These are phyloP conservation scores for Eriocheir sinensis DNA, from an alignment of 1,140 invertebrate species.

Conservation along the genomic window DNA sequence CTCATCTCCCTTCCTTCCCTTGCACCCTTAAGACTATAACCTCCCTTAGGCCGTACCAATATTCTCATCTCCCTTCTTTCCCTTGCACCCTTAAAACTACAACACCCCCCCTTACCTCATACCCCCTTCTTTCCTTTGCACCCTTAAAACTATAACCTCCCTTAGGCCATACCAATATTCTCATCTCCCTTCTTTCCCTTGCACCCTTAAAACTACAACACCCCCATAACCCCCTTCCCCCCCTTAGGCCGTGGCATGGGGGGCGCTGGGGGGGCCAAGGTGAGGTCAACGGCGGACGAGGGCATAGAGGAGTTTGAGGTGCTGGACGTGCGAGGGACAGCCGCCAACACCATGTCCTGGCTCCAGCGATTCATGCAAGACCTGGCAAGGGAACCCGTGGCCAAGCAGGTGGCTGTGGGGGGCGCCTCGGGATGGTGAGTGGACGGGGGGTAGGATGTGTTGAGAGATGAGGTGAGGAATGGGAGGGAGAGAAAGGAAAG, in stretches of 20 bases:
- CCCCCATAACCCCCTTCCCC: background rate
- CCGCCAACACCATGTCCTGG: constrained; percentile 86
- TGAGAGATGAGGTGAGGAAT: no score
- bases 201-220: no score
- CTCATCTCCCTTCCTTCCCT: no score
- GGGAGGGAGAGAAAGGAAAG: no score
- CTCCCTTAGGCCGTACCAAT: no score
- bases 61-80: background rate
- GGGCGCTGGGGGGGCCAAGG: constrained; percentile 41
- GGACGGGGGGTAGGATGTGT: no score
- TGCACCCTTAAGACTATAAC: no score
- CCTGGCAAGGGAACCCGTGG: constrained; percentile 90
- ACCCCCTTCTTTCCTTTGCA: background rate
- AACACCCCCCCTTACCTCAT: background rate
- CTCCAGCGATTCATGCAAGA: constrained; percentile 89
- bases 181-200: background rate
- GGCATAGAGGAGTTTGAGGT: constrained; percentile 82
- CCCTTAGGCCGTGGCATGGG: constrained; percentile 52
- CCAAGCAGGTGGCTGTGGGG: constrained; percentile 93
- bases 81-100: background rate
- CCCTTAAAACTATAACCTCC: background rate
- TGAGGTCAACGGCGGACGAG: constrained; percentile 60
- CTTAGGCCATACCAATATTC: no score
- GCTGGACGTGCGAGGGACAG: constrained; percentile 84
- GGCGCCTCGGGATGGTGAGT: constrained; percentile 93